Conservation (phyloP, 2,797 vertebrate species). For the Acipenser ruthenus region DNA sequence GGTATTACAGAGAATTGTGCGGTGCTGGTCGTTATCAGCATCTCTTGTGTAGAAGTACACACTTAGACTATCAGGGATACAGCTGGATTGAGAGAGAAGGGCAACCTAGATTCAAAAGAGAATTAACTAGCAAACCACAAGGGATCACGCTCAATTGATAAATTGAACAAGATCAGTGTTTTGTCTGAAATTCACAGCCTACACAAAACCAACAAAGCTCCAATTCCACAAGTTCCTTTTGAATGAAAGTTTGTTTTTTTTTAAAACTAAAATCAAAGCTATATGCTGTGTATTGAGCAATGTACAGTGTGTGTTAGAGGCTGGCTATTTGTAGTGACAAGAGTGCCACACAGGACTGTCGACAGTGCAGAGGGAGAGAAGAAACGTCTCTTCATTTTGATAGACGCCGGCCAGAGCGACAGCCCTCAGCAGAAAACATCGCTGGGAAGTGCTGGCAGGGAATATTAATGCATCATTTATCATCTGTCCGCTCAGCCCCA, state of each 20-base stretch:
- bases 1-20: no score
- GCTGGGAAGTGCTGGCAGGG: no score
- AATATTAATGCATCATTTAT: no score
- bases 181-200: not conserved
- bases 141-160: not conserved
- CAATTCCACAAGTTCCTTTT: not conserved
- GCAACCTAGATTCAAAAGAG: not conserved
- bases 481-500: no score
- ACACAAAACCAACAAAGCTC: not conserved
- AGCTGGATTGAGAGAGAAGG: no score
- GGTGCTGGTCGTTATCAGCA: no score
- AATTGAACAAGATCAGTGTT: conserved; percentile 2
- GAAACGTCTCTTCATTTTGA: conserved; percentile 30
- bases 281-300: conserved; percentile 49
- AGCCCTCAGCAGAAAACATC: no score
- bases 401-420: conserved; percentile 25
- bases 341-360: conserved; percentile 50
- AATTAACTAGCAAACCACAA: not conserved
- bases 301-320: conserved; percentile 35
- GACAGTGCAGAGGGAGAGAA: conserved; percentile 9
- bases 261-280: conserved; percentile 20
- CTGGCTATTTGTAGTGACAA: conserved; percentile 46
- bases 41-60: no score
- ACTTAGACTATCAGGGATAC: no score
- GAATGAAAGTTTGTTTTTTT: not conserved